Evolutionary conservation across 2,113 vertebrate species (phyloP).

Genomic region (Ivindomyrus marchei): DNA sequence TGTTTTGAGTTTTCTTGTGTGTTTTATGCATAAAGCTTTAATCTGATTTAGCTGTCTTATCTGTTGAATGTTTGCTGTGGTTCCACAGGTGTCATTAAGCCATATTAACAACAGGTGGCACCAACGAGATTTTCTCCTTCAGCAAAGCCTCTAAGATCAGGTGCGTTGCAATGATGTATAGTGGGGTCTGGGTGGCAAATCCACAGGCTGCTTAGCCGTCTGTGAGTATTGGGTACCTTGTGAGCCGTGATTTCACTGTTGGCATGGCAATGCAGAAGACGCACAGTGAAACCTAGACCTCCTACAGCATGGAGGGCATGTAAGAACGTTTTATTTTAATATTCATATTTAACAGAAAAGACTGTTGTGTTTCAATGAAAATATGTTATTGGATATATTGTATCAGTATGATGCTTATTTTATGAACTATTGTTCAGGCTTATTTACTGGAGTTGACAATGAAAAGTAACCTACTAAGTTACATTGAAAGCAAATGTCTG

Average conservation of each 20-base stretch:
- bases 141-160: not conserved
- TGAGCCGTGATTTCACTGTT: not conserved
- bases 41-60: not conserved
- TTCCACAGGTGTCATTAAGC: slow-evolving; percentile 21
- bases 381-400: not conserved
- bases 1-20: not conserved
- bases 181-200: not conserved
- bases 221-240: not conserved
- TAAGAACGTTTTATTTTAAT: not conserved
- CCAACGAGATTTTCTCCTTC: slow-evolving; percentile 21
- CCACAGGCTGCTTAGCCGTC: not conserved
- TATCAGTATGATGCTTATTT: not conserved
- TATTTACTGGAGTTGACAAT: not conserved
- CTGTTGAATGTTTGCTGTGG: not conserved
- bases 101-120: slow-evolving; percentile 31
- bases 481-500: not conserved
- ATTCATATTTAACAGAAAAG: not conserved
- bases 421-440: not conserved
- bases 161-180: not conserved
- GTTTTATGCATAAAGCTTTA: not conserved
- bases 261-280: not conserved
- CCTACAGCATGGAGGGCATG: not conserved
- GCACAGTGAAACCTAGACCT: not conserved
- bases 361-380: not conserved
- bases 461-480: not conserved